Evolutionary conservation across 2,113 vertebrate species (phyloP).

Genomic region (Calidris pugnax): DNA sequence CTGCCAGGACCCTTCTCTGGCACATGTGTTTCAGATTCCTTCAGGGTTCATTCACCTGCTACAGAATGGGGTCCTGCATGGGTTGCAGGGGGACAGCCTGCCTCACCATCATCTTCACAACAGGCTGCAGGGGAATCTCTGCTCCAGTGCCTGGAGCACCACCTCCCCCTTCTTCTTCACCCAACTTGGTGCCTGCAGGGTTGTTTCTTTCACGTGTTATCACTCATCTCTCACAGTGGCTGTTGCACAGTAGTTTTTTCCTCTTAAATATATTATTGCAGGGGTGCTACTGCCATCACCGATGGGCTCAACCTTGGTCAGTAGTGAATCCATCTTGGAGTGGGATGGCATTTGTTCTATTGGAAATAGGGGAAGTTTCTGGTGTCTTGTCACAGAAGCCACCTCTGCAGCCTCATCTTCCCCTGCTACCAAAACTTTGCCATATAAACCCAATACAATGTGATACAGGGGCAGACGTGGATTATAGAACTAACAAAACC

Average conservation of each 20-base stretch:
- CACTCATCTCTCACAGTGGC: not conserved
- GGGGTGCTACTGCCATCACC: accelerated
- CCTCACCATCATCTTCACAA: too few relatives aligned
- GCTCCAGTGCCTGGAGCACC: accelerated
- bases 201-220: not conserved
- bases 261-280: not conserved
- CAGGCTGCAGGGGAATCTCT: not conserved
- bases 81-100: not conserved
- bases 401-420: accelerated
- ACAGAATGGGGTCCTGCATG: not conserved
- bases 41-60: not conserved
- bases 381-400: not conserved
- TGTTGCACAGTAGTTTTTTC: not conserved
- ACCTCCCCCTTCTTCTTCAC: not conserved
- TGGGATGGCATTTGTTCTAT: accelerated
- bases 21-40: not conserved
- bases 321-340: accelerated
- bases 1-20: not conserved
- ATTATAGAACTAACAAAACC: not conserved
- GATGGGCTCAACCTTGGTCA: not conserved
- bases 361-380: accelerated
- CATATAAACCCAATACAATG: not conserved
- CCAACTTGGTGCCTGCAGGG: not conserved
- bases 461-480: accelerated
- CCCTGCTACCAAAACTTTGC: not conserved